Percentiles rank a stretch among this genome's conserved stretches.
phyloP scores from a whole-genome alignment of 2,797 vertebrate species.

The Rhadinocentrus ornatus region DNA sequence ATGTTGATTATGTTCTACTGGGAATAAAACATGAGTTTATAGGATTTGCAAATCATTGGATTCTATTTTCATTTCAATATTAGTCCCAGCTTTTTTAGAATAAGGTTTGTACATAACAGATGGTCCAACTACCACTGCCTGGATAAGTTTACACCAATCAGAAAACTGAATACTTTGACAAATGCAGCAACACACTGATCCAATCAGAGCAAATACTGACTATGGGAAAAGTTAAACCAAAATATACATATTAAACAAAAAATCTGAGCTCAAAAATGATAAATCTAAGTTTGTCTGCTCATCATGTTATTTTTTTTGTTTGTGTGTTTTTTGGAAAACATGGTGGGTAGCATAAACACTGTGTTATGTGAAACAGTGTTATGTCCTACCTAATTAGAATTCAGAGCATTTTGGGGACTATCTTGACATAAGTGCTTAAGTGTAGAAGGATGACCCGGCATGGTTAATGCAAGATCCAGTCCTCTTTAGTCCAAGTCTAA shows the following conservation, averaged over 20 bases:
- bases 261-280: no score
- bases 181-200: slow-evolving; percentile 6
- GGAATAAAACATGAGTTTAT: neutral
- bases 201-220: slow-evolving; percentile 5
- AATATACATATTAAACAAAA: no score
- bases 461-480: slow-evolving; percentile 26
- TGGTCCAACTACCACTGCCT: slow-evolving; percentile 5
- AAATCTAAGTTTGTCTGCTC: no score
- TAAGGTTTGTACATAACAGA: no score
- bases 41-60: no score
- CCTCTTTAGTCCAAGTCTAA: slow-evolving; percentile 44
- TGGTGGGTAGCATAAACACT: slow-evolving; percentile 15
- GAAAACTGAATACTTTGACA: slow-evolving; percentile 2
- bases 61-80: neutral
- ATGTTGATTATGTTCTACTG: neutral
- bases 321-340: neutral
- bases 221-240: neutral
- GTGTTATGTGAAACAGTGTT: slow-evolving; percentile 22
- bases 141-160: slow-evolving; percentile 10
- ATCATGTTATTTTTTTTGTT: slow-evolving; percentile 1
- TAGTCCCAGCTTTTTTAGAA: neutral
- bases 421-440: slow-evolving; percentile 18
- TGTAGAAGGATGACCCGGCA: slow-evolving; percentile 23
- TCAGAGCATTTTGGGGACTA: slow-evolving; percentile 13
- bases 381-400: slow-evolving; percentile 41